Percentiles rank a stretch among this genome's conserved stretches.
These are phyloP conservation scores for Argynnis bischoffii DNA, from an alignment of 2,888 invertebrate species.

Conservation along the genomic window DNA sequence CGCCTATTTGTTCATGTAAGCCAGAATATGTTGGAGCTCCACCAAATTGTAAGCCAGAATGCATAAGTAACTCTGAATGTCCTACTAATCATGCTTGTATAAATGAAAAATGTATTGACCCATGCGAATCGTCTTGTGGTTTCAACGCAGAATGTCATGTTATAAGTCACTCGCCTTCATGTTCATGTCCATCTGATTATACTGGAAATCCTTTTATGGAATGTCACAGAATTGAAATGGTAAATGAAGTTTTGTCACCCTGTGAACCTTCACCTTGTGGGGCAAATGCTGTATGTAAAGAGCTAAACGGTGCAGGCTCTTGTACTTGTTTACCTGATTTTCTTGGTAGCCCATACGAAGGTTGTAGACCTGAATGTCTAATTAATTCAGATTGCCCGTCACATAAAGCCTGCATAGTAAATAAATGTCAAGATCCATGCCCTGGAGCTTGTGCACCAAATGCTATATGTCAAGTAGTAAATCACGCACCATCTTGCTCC, in stretches of 20 bases:
- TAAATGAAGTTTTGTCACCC: conserved; percentile 76
- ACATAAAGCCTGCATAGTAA: conserved; percentile 85
- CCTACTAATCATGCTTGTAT: conserved; percentile 86
- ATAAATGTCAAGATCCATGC: conserved; percentile 88
- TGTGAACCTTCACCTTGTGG: conserved; percentile 86
- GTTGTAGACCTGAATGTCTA: conserved; percentile 88
- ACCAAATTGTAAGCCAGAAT: conserved; percentile 91
- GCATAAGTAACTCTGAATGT: conserved; percentile 90
- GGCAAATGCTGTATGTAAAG: conserved; percentile 84
- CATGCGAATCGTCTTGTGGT: conserved; percentile 88
- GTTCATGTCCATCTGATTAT: conserved; percentile 85
- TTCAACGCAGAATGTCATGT: conserved; percentile 88
- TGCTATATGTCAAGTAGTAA: conserved; percentile 88
- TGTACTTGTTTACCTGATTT: conserved; percentile 87
- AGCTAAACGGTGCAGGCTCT: conserved; percentile 83
- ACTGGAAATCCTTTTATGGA: conserved; percentile 90
- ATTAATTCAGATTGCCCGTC: conserved; percentile 86
- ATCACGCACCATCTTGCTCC: conserved; percentile 86
- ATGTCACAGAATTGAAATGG: conserved; percentile 71
- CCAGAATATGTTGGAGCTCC: conserved; percentile 86
- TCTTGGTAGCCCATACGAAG: conserved; percentile 86
- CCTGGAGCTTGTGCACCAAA: conserved; percentile 90
- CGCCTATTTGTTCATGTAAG: conserved; percentile 89
- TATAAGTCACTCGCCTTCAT: conserved; percentile 88
- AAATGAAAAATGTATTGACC: conserved; percentile 89